Evolutionary conservation across 2,113 vertebrate genomes (phyloP).

Genomic region (Rhynchomys soricoides): DNA sequence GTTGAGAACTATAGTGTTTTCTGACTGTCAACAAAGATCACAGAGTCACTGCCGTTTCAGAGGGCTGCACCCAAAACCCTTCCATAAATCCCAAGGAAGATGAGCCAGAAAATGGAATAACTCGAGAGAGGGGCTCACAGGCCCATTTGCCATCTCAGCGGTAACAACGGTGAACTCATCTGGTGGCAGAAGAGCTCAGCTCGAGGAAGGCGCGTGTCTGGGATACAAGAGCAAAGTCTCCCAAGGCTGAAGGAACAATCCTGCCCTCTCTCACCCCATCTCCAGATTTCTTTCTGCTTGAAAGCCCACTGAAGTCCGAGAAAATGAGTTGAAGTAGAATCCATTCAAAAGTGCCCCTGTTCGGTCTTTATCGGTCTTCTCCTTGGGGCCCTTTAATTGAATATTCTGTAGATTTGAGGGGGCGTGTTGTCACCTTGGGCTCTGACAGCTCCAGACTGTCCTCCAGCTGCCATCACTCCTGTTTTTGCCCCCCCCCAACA

Average conservation of each 20-base stretch:
- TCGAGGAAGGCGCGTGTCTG: background rate
- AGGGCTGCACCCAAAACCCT: background rate
- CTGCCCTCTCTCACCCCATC: background rate
- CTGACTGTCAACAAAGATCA: conserved; percentile 14
- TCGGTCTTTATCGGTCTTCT: background rate
- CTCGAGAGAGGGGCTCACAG: fast-evolving
- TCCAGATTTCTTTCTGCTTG: background rate
- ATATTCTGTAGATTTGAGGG: fast-evolving
- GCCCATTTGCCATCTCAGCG: background rate
- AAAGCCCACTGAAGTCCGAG: background rate
- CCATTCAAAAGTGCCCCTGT: fast-evolving
- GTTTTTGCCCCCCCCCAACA: background rate
- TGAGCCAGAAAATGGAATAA: background rate
- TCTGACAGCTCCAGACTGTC: background rate
- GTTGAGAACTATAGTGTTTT: conserved; percentile 47
- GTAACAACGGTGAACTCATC: fast-evolving
- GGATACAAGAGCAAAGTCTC: background rate
- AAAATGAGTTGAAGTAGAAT: background rate
- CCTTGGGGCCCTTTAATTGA: background rate
- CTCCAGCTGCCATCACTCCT: fast-evolving
- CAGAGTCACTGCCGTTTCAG: background rate
- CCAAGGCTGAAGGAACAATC: background rate
- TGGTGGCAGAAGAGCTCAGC: fast-evolving
- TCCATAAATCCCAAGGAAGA: background rate
- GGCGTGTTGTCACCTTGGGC: background rate